Evolutionary conservation across 2,888 invertebrate genomes (phyloP), one percentile per base, ranked within the genome.

Genomic region (Ernsta delagoae): DNA sequence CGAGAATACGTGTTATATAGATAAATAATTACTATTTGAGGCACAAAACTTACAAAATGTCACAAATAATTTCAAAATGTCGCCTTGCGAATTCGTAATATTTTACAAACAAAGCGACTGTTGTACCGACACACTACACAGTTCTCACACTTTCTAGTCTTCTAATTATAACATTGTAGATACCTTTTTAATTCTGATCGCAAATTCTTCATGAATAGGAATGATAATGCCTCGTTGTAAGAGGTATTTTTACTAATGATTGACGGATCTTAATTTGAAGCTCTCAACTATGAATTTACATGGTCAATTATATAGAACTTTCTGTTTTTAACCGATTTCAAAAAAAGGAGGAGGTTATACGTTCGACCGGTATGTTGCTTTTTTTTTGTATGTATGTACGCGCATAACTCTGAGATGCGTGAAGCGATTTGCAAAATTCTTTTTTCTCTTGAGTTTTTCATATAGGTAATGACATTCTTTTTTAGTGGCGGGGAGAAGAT

Each of bases 1-100:
- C 88, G 85, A 82, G 41, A 68, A 68, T 79, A 81, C 80, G 73
- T 68, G 71, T 77, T 71, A 65, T 65, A 70, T 73, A 71, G 70
- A 74, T 59, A 71, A 53, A 53, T 61, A 70, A 54, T 73, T 74
- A 67, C 61, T 45, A 75, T 71, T 78, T 79, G 78, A 83, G 83
- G 83, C 82, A 81, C 81, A 75, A 56, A 73, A 75, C 72, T 75
- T 71, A 74, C 73, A 73, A 76, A 73, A 59, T 68, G 71, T 68
- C 63, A 61, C 54, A 70, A 70, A 71, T 65, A 68, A 54, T 61
- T 62, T 57, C 62, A 50, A 67, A 73, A 70, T n/a, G 68, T 74
- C 74, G 72, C 75, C 70, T 71, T 61, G 74, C 75, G 74, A 73
- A 71, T 50, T 69, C 59, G 64, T 67, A 66, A 50, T 59, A 61